Base-by-base conservation (phyloP, 2,797 vertebrate species). In the Cottoperca gobio region DNA sequence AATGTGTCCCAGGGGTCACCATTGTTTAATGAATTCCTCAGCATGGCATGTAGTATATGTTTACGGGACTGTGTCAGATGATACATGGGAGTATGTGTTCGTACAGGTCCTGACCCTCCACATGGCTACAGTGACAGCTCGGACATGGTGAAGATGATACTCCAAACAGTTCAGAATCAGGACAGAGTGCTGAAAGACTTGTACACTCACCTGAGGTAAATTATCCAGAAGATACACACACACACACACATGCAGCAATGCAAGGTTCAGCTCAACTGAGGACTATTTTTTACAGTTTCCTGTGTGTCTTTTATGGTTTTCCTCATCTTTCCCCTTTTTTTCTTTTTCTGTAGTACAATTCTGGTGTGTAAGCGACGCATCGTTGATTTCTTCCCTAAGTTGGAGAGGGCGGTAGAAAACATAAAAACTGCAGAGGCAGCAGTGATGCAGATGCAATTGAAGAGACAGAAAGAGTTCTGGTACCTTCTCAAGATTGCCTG, bases 401-500 rank as follows among this genome's bases (percentile, higher is more conserved):
- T 99, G 71, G 97, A 99, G 88, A 93, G 92, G 81, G 96, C 96
- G 2, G 92, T 99, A 16, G 96, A 96, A 81, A 95, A 94, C 88
- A 99, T 99, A 88, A 98, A 97, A 93, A 95, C 96, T 72, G 96
- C 97, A 42, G 98, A 99, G 89, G 94, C 87, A 62, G 96, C 95
- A 2, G 96, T 99, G 75, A 97, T 98, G 96, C 97, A 98, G 87
- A 99, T 99, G 97, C 98, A 99, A 86, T 95, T 95, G 63, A 99
- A 98, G 88, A 96, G 98, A 73, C 98, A 99, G 90, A 96, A 96
- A 73, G 98, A 99, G 91, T 99, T 99, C 84, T 99, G 98, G 98
- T 97, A 97, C 87, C 95, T 99, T 66, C 95, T 99, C 78, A 99
- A 97, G 94, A 97, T 99, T 73, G 97, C 97, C 75, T 99, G 97